Evolutionary conservation across 1,140 invertebrate species (phyloP), one percentile per base, ranked within the genome.

Genomic region (Drosophila lini): DNA sequence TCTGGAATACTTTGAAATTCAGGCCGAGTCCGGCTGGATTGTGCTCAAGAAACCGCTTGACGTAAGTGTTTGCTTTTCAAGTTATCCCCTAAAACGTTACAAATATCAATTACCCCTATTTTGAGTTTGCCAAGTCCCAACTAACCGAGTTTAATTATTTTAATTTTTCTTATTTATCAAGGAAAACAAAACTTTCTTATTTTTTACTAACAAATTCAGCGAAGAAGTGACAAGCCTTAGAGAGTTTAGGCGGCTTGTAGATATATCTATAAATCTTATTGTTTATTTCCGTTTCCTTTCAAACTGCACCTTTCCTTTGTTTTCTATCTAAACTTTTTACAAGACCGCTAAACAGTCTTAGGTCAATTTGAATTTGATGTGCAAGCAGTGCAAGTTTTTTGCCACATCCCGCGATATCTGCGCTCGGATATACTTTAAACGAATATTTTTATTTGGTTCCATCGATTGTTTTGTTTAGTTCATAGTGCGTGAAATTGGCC

Each of bases 1-100:
- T 93, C 94, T 98, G 74, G 97, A 98, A 91, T 98, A 98, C 93
- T 98, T 98, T 93, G 97, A 97, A 92, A 98, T 98, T 76, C 97
- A 98, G 93, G 96, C 97, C 75, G 98, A 98, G 92, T 98, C 97
- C 85, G 98, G 98, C 89, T 98, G 97, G 97, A 98, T 98, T 91
- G 97, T 97, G 31, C 93, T 98, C 73, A 97, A 97, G 94, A 98
- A 98, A 92, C 96, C 97, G 59, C 94, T 98, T 78, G 97, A 98
- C 95, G 97, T 98, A 96, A 98, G 97, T 98, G 94, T 93, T 92
- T 83, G 79, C 60, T 91, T 91, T 70, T 58, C 70, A 70, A 55
- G 19, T 22, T 5, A 34, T 22, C 2, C 13, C 16, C 13, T 19
- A 3, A 16, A 28, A 31, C 1, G 15, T 11, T 32, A 16, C 5